Base-by-base conservation (phyloP, 2,113 vertebrate species). In the Perca flavescens region DNA sequence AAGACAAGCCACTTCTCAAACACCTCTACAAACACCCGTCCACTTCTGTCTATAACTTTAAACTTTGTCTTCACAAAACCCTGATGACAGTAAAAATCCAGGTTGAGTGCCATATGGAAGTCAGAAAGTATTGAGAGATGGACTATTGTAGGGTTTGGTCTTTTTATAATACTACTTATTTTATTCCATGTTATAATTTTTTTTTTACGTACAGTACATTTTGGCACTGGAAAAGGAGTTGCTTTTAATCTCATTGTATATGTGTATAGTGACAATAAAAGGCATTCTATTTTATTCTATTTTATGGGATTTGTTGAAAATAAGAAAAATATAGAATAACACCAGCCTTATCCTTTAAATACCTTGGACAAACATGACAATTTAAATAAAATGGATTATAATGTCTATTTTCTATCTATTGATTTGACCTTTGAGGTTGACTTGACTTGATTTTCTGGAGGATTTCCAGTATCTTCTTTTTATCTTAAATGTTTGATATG, bases 391-490 rank as follows among this genome's bases (percentile, higher is more conserved):
- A 28, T 53, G 25, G 2, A 28, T 25, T 50, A 28, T n/a, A n/a
- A 62, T 52, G 15, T 14, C 3, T 62, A 1, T 60, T 50, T 78
- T 78, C 2, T 25, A 14, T 49, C 2, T 17, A 36, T 47, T 36
- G n/a, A 49, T 60, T 61, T 61, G 17, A 49, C 56, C 21, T 61
- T 10, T 65, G n/a, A 25, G 16, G 34, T n/a, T 77, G 74, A 57
- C 22, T 17, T 58, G 28, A 31, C 3, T 21, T 19, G 15, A 6
- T 76, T 43, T 65, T 5, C 6, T 71, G 14, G 14, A 58, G 58
- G 34, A 21, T 31, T 62, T 68, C 12, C 16, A 57, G 28, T 11
- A 19, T 5, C 28, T 36, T 22, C 1, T 61, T 58, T 43, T 19
- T 21, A 22, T 54, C 1, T 28, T 8, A 10, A 53, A 76, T 22